phyloP scores from a whole-genome alignment of 2,113 vertebrate genomes.

The Phoxinus phoxinus region DNA sequence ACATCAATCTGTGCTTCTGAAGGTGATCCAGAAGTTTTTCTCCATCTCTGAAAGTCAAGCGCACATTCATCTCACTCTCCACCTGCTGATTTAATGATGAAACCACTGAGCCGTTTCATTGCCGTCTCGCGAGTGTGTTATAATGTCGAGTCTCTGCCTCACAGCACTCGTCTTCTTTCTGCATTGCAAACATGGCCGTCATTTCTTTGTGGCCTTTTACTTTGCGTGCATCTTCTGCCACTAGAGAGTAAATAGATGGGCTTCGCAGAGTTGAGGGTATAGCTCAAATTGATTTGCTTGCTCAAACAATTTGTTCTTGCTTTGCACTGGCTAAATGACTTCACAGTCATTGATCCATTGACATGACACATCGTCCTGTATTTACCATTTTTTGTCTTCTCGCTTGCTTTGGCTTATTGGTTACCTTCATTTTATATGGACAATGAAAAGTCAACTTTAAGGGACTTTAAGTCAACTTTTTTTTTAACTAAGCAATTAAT shows the following conservation, averaged over 20 bases:
- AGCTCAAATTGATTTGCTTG: conserved; percentile 75
- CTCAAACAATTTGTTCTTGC: conserved; percentile 74
- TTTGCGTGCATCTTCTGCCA: conserved; percentile 61
- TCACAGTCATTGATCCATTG: conserved; percentile 70
- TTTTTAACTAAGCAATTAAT: too few species aligned
- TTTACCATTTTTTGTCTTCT: conserved; percentile 56
- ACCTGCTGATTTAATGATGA: conserved; percentile 70
- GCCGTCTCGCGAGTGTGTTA: conserved; percentile 60
- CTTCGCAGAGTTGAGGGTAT: conserved; percentile 59
- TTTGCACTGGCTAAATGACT: conserved; percentile 74
- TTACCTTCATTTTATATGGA: not conserved
- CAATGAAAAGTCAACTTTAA: not conserved
- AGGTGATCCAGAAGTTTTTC: conserved; percentile 71
- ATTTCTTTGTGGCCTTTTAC: conserved; percentile 57
- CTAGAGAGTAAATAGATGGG: conserved; percentile 70
- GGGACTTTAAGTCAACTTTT: too few species aligned
- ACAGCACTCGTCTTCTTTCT: conserved; percentile 65
- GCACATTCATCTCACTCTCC: conserved; percentile 63
- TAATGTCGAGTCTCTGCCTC: conserved; percentile 67
- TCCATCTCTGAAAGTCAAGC: conserved; percentile 68
- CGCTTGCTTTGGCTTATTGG: not conserved
- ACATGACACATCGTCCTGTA: conserved; percentile 66
- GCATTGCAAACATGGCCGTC: conserved; percentile 53
- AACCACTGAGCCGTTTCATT: conserved; percentile 73
- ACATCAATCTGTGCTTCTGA: conserved; percentile 57